Base-by-base conservation (phyloP, 2,797 vertebrate species). In the Poecilia wingei region DNA sequence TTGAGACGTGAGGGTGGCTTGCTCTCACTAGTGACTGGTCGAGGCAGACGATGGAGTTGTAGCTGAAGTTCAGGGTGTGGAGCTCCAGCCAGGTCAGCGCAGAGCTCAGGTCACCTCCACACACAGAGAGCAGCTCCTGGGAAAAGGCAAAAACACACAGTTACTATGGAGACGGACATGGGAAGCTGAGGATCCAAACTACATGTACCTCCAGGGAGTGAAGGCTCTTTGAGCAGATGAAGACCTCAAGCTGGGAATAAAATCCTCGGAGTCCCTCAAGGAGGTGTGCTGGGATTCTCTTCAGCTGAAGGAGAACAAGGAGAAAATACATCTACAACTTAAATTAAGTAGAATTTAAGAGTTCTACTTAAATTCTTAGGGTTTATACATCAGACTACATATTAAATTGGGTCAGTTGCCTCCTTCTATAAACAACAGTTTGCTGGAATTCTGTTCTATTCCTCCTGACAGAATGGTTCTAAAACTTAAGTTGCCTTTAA, bases 31-130 rank as follows among this genome's bases (percentile, higher is more conserved):
- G 85, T 16, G 98, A 99, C 89, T 96, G 94, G 84, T 99, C 98
- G 64, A 99, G 96, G 89, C 93, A 91, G 53, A 93, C 92, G 76
- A 99, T 96, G 0, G 92, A 94, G 84, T 99, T 99, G 91, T 97
- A 97, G 95, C 98, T 98, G 90, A 99, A 99, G 94, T 99, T 96
- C 33, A 98, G 95, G 2, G 96, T 97, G 88, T 98, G 97, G 84
- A 99, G 87, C 74, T 98, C 97, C 85, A 98, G 88, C 98, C 98
- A 99, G 0, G 98, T 97, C 77, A 99, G 94, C 4, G 98, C 98
- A 71, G 97, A 97, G 91, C 97, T 98, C 82, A 98, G 95, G 91
- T 99, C 98, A 0, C 98, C 98, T 18, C 98, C 98, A 12, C 98
- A 98, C 36, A 97, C 94, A 36, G 98, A 98, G 43, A 99, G 95